Evolutionary conservation across 1,140 invertebrate species (phyloP).

Genomic region (Saccostrea echinata): DNA sequence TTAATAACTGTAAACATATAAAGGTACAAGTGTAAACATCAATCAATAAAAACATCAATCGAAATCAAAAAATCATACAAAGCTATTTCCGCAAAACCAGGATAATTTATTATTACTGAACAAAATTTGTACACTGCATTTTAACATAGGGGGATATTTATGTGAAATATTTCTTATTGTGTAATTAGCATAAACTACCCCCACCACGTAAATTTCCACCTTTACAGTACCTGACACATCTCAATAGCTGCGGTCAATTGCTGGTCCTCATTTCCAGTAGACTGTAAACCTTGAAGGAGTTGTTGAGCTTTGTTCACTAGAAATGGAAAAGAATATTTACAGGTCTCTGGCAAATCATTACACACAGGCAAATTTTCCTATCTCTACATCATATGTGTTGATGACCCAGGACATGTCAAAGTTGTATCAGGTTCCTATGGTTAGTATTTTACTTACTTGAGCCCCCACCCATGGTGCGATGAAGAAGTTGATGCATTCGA

Average conservation of each 20-base stretch:
- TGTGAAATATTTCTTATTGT: too few relatives aligned
- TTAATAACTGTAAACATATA: too few relatives aligned
- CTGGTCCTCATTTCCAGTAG: conserved; percentile 96
- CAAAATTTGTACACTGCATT: too few relatives aligned
- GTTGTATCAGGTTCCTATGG: too few relatives aligned
- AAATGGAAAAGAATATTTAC: conserved; percentile 73
- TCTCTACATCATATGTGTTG: neutral
- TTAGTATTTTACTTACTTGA: conserved; percentile 64
- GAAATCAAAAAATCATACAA: too few relatives aligned
- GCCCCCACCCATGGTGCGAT: conserved; percentile 88
- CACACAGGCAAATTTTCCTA: neutral
- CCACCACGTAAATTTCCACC: too few relatives aligned
- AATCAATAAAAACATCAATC: too few relatives aligned
- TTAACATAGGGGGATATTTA: too few relatives aligned
- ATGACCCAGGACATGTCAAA: too few relatives aligned
- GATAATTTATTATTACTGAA: neutral
- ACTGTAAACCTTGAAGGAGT: conserved; percentile 94
- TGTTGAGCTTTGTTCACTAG: conserved; percentile 95
- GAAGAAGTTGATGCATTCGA: conserved; percentile 97
- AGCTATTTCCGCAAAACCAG: too few relatives aligned
- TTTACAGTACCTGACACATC: conserved; percentile 87
- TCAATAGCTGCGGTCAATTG: conserved; percentile 98
- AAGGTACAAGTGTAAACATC: too few relatives aligned
- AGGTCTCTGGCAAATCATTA: neutral
- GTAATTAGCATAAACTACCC: too few relatives aligned